Evolutionary conservation across 2,888 invertebrate species (phyloP), one percentile per base, ranked within the genome.

Genomic region (Nephrotoma appendiculata): DNA sequence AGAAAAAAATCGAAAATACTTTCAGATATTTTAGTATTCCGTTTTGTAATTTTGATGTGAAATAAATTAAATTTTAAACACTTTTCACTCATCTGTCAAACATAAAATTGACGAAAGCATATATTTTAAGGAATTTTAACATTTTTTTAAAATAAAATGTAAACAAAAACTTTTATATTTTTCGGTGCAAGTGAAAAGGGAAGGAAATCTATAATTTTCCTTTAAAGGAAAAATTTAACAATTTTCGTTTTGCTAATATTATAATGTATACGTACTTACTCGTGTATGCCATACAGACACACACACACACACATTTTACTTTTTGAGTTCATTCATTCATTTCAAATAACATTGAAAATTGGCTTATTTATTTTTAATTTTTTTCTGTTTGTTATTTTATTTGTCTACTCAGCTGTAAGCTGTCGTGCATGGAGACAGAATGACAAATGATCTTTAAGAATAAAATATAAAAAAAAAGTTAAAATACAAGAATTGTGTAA

Each of bases 381-480:
- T 84, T 83, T 19, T 83, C 42, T 84, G 48, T 84, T 42, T 84
- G 84, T 84, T 84, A 84, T 84, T 84, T 84, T 84, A 85, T 85
- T 44, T 43, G 85, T 85, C 86, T 86, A 87, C 86, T 87, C 86
- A 87, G 84, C 87, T 87, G 87, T 87, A 44, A 86, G 86, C 85
- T 86, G 86, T 87, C 87, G 87, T 86, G 71, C 85, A 48, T 87
- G 87, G 86, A 87, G 87, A 88, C 88, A 88, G 88, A 87, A 88
- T 88, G 88, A 88, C 84, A 88, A 88, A 88, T 88, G 88, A 88
- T 87, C 43, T 84, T 42, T 43, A 42, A 15, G 41, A 84, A 83
- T 41, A 31, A 48, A n/a, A 12, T 48, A 2, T 12, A n/a, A 31
- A 83, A 83, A 83, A 84, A 84, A 41, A 84, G 5, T 7, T 42